Evolutionary conservation across 1,140 invertebrate genomes (phyloP).

Genomic region (Drosophila novamexicana): DNA sequence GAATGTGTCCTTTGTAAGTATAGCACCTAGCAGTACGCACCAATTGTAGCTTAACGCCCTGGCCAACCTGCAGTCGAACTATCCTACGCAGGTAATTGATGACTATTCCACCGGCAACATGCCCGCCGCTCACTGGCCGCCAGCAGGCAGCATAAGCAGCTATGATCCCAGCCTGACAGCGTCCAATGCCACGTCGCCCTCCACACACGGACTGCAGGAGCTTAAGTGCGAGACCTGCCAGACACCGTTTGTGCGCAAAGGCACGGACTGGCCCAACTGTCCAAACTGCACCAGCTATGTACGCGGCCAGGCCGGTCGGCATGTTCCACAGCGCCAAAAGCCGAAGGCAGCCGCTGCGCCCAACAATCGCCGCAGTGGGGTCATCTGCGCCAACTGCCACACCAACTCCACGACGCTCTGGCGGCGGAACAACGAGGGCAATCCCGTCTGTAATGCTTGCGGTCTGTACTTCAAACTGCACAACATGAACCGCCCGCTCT

Average conservation of each 20-base stretch:
- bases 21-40: background rate
- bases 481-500: conserved; percentile 93
- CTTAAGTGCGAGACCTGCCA: conserved; percentile 69
- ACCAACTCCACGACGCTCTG: conserved; percentile 96
- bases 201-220: conserved; percentile 41
- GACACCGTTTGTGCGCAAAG: conserved; percentile 57
- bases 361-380: conserved; percentile 89
- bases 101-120: conserved; percentile 66
- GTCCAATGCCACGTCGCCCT: conserved; percentile 42
- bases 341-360: conserved; percentile 69
- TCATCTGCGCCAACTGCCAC: conserved; percentile 95
- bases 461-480: conserved; percentile 97
- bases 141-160: conserved; percentile 43
- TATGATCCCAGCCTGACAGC: conserved; percentile 59
- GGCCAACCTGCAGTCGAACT: conserved; percentile 52
- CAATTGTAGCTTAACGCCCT: conserved; percentile 6
- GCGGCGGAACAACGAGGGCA: conserved; percentile 93
- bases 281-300: conserved; percentile 46
- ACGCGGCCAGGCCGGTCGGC: conserved; percentile 32
- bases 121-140: conserved; percentile 59
- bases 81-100: conserved; percentile 77
- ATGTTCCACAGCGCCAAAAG: conserved; percentile 67
- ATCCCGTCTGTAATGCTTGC: conserved; percentile 97
- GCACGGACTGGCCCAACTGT: conserved; percentile 52
- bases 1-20: conserved; percentile 72